Conservation (phyloP, 2,888 invertebrate species). For the Carpatolechia fugitivella region DNA sequence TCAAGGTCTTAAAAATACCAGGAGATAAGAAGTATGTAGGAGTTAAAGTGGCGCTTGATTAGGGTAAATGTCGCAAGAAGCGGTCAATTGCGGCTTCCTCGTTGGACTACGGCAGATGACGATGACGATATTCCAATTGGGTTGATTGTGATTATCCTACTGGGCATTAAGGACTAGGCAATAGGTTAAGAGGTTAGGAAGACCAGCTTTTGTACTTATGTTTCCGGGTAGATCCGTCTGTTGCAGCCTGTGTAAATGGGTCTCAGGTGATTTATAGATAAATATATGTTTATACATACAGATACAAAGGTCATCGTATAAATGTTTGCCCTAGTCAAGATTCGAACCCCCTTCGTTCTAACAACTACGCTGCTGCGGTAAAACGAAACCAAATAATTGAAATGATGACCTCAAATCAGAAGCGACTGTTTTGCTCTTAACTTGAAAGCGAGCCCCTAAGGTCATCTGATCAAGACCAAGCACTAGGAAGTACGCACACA, state of each 20-base stretch:
- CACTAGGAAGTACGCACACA: background rate
- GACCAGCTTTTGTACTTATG: background rate
- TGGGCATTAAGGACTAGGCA: background rate
- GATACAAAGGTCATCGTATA: too few species aligned
- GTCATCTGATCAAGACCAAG: background rate
- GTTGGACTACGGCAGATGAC: background rate
- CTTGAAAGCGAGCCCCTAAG: background rate
- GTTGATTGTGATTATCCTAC: background rate
- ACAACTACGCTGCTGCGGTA: too few species aligned
- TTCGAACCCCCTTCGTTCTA: too few species aligned
- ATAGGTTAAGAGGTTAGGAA: constrained; percentile 1
- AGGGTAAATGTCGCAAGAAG: background rate
- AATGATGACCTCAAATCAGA: too few species aligned
- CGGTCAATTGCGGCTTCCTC: constrained; percentile 5
- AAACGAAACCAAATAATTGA: too few species aligned
- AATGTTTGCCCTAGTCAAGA: too few species aligned
- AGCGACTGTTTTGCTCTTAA: too few species aligned
- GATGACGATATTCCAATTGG: background rate
- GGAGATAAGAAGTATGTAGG: background rate
- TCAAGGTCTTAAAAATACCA: background rate
- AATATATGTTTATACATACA: too few species aligned
- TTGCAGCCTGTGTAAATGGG: too few species aligned
- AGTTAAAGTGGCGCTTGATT: background rate
- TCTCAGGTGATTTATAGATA: too few species aligned
- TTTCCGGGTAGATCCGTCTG: too few species aligned